phyloP scores from a whole-genome alignment of 2,888 invertebrate species.

The Chloromyia formosa region DNA sequence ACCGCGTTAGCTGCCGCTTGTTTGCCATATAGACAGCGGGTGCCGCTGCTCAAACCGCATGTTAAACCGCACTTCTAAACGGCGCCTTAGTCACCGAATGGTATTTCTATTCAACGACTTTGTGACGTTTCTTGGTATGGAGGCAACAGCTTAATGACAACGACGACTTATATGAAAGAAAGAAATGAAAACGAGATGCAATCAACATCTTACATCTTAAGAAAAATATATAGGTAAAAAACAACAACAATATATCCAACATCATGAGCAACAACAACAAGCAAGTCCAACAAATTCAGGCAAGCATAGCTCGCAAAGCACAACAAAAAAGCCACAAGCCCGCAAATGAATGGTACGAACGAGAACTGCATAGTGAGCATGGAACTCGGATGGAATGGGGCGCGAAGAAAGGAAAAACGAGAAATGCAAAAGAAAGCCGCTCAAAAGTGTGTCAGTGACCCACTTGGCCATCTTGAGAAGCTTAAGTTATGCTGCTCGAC shows the following conservation, averaged over 20 bases:
- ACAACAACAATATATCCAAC: neutral
- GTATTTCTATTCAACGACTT: neutral
- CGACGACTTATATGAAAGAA: neutral
- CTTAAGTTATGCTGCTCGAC: slow-evolving; percentile 25
- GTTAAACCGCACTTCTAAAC: too few species aligned
- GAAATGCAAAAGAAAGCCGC: slow-evolving; percentile 45
- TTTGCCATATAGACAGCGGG: too few species aligned
- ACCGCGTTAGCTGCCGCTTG: too few species aligned
- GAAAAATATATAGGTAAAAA: neutral
- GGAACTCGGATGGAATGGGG: slow-evolving; percentile 27
- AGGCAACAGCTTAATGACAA: neutral
- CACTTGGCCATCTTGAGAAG: slow-evolving; percentile 43
- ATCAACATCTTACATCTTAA: neutral
- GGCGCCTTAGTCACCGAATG: slow-evolving; percentile 10
- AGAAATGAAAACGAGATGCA: slow-evolving; percentile 43
- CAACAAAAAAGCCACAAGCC: slow-evolving; percentile 4
- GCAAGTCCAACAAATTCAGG: neutral
- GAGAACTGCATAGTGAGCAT: slow-evolving; percentile 39
- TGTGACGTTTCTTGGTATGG: neutral
- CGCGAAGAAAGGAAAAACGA: slow-evolving; percentile 44
- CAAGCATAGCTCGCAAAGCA: neutral
- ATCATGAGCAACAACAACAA: neutral
- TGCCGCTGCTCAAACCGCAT: too few species aligned
- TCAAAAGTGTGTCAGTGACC: slow-evolving; percentile 46
- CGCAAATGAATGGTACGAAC: neutral